A percentile compares a stretch with the other conserved stretches of the same genome.
phyloP scores from a whole-genome alignment of 2,797 vertebrate genomes.

The Eulemur albifrons region DNA sequence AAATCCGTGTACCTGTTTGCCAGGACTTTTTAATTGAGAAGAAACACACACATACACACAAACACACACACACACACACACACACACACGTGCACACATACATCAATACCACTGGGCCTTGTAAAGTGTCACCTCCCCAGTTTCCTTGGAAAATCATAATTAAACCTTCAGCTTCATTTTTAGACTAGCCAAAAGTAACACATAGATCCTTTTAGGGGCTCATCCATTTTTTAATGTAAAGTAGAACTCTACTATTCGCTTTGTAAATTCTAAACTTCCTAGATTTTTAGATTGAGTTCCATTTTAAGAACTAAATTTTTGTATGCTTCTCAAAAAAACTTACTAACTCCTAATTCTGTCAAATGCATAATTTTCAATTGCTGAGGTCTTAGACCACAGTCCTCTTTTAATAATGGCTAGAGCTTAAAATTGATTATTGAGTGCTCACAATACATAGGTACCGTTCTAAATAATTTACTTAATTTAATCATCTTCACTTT shows the following conservation, averaged over 20 bases:
- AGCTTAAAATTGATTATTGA: not conserved
- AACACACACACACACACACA: not conserved
- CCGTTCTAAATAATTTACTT: not conserved
- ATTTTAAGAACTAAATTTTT: not conserved
- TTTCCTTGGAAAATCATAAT: constrained; percentile 48
- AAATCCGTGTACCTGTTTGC: not conserved
- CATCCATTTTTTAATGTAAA: not conserved
- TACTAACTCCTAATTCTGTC: not conserved
- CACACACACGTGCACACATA: not conserved
- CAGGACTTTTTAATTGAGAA: not conserved
- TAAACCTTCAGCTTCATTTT: not conserved
- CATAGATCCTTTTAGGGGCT: not conserved
- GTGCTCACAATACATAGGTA: not conserved
- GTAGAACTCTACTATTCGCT: not conserved
- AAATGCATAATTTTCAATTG: not conserved
- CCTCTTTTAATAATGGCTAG: not conserved
- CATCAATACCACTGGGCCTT: not conserved
- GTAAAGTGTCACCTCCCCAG: not conserved
- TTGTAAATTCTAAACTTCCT: not conserved
- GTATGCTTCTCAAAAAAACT: not conserved
- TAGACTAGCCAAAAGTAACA: not conserved
- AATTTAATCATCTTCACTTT: not conserved
- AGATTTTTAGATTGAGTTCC: not conserved
- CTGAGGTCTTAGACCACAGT: not conserved
- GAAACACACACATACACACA: not conserved